Base-by-base conservation (phyloP, 1,140 invertebrate species). In the Ephestia elutella region DNA sequence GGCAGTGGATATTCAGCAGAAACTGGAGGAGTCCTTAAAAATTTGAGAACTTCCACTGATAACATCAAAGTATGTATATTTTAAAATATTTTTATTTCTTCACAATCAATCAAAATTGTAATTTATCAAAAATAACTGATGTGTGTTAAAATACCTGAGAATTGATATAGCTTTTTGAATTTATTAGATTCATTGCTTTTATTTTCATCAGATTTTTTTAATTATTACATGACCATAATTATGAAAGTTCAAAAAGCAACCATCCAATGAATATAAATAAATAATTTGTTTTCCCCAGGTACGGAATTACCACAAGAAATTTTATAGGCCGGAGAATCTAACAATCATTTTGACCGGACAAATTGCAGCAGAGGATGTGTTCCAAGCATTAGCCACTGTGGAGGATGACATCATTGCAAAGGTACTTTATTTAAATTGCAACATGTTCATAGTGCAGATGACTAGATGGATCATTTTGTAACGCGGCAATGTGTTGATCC, bases 321-420 rank as follows among this genome's bases (percentile, higher is more conserved):
- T 95, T 86, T 98, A 98, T 83, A 90, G 96, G 30, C 92, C 96
- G n/a, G 95, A 97, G 85, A 98, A 98, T 86, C 85, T 98, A 49
- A 93, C 93, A 62, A 83, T 98, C 2, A 94, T 97, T 58, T 92
- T 98, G 51, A 93, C 93, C 48, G 97, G 97, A 0, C 92, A 94
- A 85, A 92, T 98, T 5, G 91, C 93, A 53, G 90, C 94, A 48
- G 89, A 93, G 2, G 91, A 96, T 70, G 91, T 98, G 1, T 96
- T 97, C 79, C 89, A 92, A 73, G 92, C 92, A 11, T 78, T 98
- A 18, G 85, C 91, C 66, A 90, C 91, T 25, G 80, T 97, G 13
- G 95, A 97, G 84, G 89, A 94, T 58, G 96, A 95, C 87, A 96
- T 97, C 71, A 79, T 95, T 19, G 86, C 90, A 10, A 95, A 94